Percentiles rank a stretch among this genome's conserved stretches.
Conservation (phyloP, 1,140 invertebrate species). For the Tetramorium simillimum region DNA sequence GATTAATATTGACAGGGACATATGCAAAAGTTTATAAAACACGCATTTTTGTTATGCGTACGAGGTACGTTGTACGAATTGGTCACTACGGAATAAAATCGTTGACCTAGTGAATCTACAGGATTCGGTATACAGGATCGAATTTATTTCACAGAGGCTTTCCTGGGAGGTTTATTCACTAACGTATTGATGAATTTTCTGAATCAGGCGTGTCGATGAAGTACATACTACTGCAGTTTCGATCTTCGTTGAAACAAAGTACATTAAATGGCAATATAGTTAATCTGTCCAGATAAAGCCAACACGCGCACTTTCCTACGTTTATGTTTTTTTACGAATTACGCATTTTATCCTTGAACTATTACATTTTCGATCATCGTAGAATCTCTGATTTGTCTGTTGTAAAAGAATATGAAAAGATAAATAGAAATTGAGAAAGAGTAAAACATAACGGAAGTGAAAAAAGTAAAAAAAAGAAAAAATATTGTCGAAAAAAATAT, state of each 20-base stretch:
- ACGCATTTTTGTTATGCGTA: background rate
- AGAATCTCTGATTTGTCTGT: background rate
- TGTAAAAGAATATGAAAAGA: background rate
- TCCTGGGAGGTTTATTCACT: background rate
- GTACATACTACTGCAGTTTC: constrained; percentile 4
- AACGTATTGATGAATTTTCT: constrained; percentile 39
- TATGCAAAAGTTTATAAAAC: constrained; percentile 33
- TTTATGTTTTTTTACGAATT: constrained; percentile 18
- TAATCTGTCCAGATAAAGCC: background rate
- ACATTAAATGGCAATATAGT: constrained; percentile 34
- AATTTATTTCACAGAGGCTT: constrained; percentile 32
- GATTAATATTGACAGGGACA: constrained; percentile 14
- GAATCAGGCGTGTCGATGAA: constrained; percentile 22
- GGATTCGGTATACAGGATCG: background rate
- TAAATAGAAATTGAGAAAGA: background rate
- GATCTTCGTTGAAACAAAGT: constrained; percentile 32
- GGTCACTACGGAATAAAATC: constrained; percentile 36
- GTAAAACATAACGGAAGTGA: background rate
- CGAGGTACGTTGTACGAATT: background rate
- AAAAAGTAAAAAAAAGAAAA: background rate
- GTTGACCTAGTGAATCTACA: background rate
- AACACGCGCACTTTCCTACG: background rate
- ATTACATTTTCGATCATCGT: background rate
- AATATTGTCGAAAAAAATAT: constrained; percentile 36
- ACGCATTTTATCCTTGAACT: background rate